Percentiles rank a stretch among this genome's conserved stretches.
Conservation (phyloP, 2,888 invertebrate genomes). For the Antheraea assamensis region DNA sequence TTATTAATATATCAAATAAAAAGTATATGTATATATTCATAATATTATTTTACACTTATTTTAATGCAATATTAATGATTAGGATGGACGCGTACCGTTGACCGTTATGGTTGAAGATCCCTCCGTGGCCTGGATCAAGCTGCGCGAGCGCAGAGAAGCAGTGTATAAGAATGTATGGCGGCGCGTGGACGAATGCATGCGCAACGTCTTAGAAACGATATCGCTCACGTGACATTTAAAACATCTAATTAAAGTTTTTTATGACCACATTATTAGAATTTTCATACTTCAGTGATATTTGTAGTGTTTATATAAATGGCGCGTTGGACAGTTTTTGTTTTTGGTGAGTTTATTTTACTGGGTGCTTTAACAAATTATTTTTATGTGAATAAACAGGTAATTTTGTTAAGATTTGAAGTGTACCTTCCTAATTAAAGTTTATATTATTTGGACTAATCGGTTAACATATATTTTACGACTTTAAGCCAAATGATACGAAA, state of each 20-base stretch:
- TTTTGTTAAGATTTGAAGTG: background rate
- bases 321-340: constrained; percentile 27
- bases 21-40: background rate
- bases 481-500: background rate
- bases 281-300: constrained; percentile 27
- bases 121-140: constrained; percentile 38
- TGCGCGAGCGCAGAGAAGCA: constrained; percentile 31
- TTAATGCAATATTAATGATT: constrained; percentile 7
- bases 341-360: constrained; percentile 29
- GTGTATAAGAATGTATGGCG: constrained; percentile 32
- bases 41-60: background rate
- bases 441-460: background rate
- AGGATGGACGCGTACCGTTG: constrained; percentile 13
- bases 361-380: constrained; percentile 6
- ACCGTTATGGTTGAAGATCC: constrained; percentile 34
- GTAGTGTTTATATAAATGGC: constrained; percentile 30
- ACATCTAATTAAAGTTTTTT: constrained; percentile 17
- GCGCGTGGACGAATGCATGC: constrained; percentile 33
- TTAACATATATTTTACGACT: background rate
- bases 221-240: constrained; percentile 22
- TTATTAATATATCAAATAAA: background rate
- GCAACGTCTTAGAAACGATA: constrained; percentile 14
- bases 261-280: constrained; percentile 27
- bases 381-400: background rate
- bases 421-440: background rate